Percentiles rank a stretch among this genome's conserved stretches.
Evolutionary conservation across 2,113 vertebrate species (phyloP).

Genomic region (Percopsis transmontana): DNA sequence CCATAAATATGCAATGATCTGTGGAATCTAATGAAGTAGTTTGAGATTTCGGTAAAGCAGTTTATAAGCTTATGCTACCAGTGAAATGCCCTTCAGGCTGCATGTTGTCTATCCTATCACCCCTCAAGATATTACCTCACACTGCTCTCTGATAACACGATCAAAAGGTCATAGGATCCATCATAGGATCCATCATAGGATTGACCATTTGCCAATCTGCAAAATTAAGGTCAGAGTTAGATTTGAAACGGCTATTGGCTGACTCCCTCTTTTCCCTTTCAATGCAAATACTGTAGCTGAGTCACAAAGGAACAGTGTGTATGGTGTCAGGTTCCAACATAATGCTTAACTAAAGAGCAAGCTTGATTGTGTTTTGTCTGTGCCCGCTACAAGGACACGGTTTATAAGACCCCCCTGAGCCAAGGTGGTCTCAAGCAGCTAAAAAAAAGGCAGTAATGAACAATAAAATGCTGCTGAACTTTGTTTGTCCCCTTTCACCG

Average conservation of each 20-base stretch:
- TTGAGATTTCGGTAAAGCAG: slow-evolving; percentile 48
- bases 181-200: no score
- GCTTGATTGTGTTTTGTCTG: slow-evolving; percentile 30
- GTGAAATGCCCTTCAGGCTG: slow-evolving; percentile 42
- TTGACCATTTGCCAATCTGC: slow-evolving; percentile 52
- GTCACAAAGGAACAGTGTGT: slow-evolving; percentile 14
- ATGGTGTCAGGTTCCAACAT: slow-evolving; percentile 17
- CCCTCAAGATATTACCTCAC: slow-evolving; percentile 6
- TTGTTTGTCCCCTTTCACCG: slow-evolving; percentile 54
- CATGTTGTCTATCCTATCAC: slow-evolving; percentile 35
- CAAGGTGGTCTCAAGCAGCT: slow-evolving; percentile 28
- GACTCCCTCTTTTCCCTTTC: not conserved
- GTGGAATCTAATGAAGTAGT: slow-evolving; percentile 31
- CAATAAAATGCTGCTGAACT: slow-evolving; percentile 57
- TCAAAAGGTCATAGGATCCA: slow-evolving; percentile 50
- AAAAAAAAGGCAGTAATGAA: slow-evolving; percentile 37
- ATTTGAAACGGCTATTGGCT: slow-evolving; percentile 26
- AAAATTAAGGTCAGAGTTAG: slow-evolving; percentile 46
- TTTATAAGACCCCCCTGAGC: slow-evolving; percentile 25
- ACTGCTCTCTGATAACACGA: slow-evolving; percentile 59
- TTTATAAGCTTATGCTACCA: slow-evolving; percentile 53
- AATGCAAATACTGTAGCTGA: slow-evolving; percentile 14
- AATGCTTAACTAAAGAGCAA: slow-evolving; percentile 10
- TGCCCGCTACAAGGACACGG: slow-evolving; percentile 19
- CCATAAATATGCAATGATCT: slow-evolving; percentile 41